Percentiles rank a stretch among this genome's conserved stretches.
Evolutionary conservation across 2,888 invertebrate species (phyloP).

Genomic region (Sisyra nigra): DNA sequence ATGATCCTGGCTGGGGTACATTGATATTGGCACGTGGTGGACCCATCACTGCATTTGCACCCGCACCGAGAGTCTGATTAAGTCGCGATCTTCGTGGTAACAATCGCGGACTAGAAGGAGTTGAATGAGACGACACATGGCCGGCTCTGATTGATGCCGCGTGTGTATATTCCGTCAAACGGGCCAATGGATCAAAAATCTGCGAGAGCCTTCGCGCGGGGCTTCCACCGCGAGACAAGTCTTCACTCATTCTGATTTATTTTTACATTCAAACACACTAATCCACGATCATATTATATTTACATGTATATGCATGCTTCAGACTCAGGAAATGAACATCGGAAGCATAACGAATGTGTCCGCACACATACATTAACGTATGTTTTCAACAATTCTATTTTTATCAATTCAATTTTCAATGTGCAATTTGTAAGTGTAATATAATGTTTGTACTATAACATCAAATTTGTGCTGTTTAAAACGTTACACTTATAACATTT

Average conservation of each 20-base stretch:
- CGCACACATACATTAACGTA: too few species aligned
- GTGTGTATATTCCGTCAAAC: constrained; percentile 47
- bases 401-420: too few species aligned
- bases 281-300: neutral
- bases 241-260: constrained; percentile 38
- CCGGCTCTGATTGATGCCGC: constrained; percentile 9
- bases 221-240: constrained; percentile 27
- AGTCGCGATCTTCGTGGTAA: constrained; percentile 34
- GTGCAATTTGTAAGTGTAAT: too few species aligned
- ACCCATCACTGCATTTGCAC: constrained; percentile 21
- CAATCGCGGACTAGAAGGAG: constrained; percentile 56
- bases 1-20: neutral
- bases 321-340: neutral
- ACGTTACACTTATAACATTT: too few species aligned
- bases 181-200: constrained; percentile 65
- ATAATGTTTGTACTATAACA: too few species aligned
- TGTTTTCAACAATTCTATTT: too few species aligned
- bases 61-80: constrained; percentile 31
- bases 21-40: constrained; percentile 16
- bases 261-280: constrained; percentile 1
- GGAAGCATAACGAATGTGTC: neutral
- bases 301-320: neutral
- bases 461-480: too few species aligned
- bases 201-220: constrained; percentile 60
- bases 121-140: constrained; percentile 31